Base-by-base conservation (phyloP, 2,797 vertebrate species). In the Oryzias sinensis region DNA sequence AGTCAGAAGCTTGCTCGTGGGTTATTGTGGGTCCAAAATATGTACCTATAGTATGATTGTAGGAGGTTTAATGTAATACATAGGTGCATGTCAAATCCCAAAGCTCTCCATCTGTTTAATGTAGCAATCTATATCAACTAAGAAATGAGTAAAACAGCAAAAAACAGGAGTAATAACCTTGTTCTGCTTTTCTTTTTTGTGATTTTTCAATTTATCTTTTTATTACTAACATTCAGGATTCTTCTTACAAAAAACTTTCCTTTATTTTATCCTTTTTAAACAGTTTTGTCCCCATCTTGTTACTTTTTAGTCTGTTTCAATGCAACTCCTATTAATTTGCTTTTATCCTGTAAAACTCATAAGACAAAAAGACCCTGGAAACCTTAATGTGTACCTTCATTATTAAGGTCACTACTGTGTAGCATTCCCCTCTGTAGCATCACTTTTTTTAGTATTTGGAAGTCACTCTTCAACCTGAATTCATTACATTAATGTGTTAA, bases 31-130 rank as follows among this genome's bases (percentile, higher is more conserved):
- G 68, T 76, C 57, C 11, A 64, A 54, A 37, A 37, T 37, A 11
- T 53, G 16, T 41, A 9, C 51, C 33, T 43, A 16, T 8, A 11
- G 22, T 56, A 37, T 71, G 60, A 71, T 41, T 68, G 9, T 77
- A 82, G 71, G 65, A 71, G 0, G 56, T 72, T 72, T 62, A 49
- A 68, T 49, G 53, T 79, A 45, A 74, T 17, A 22, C 14, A 13
- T 80, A 63, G 60, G 75, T 42, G 4, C 14, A 37, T 62, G 78
- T 68, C 59, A 14, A 45, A 61, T 27, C 22, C 68, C 5, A 56
- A 65, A 59, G 27, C 46, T 6, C 55, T 62, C 56, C n/a, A 49
- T 62, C 22, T 41, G 15, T 63, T 59, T 50, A 48, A 59, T 72
- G 61, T 74, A 69, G 77, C 64, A 73, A 49, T 18, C 15, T 54